Base-by-base conservation (phyloP, 1,140 invertebrate genomes). In the Bombus sibiricus region DNA sequence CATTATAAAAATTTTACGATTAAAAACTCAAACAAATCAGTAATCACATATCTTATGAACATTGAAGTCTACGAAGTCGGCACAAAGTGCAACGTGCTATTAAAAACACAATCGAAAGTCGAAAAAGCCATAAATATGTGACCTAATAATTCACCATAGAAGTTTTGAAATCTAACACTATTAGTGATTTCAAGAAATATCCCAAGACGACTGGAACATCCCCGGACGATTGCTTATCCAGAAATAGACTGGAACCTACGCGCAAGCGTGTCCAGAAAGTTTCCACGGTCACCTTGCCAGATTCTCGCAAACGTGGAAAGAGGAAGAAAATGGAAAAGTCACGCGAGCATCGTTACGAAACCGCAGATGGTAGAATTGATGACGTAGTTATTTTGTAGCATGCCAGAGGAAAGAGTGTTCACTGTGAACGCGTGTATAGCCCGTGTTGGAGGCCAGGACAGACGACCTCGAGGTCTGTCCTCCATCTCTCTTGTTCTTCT, bases 291-390 rank as follows among this genome's bases (percentile, higher is more conserved):
- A 25, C n/a, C 47, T 75, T 25, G 25, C 43, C 18, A 25, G 75
- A 47, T 47, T 74, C 9, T 47, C 22, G 25, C 28, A 13, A 32
- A 41, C 15, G 25, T 25, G 73, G 32, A 77, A 68, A 47, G 57
- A 62, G 41, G 32, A 73, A 22, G 39, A 76, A 64, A 87, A 73
- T 41, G 59, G 74, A 34, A 79, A 86, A 88, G 79, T 88, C 71
- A 72, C 87, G 86, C 69, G 73, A 39, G 53, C 57, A 76, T 74
- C 80, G 73, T 88, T 88, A 88, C 69, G 86, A 88, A 88, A 88
- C 72, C 81, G 66, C 87, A 72, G 41, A 73, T 39, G 68, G 81
- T n/a, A 62, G 77, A 78, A 88, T 88, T 88, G 86, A 81, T 88
- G 86, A 85, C 75, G 76, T 88, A 86, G 81, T 84, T 88, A 79